Conservation (phyloP, 2,797 vertebrate species). For the Spinus pinus region DNA sequence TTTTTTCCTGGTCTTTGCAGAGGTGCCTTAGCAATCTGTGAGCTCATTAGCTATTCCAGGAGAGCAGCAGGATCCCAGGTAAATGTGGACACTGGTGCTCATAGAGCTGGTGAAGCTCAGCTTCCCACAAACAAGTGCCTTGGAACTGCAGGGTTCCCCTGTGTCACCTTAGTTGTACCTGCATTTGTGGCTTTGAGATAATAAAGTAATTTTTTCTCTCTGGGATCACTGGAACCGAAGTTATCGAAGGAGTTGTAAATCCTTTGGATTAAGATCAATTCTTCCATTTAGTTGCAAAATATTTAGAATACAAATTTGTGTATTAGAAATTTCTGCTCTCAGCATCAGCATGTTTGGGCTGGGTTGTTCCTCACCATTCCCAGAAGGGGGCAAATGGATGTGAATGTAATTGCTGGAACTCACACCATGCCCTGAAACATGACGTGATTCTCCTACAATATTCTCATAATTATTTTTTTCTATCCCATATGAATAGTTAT, state of each 20-base stretch:
- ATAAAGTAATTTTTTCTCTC: background rate
- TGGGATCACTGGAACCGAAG: background rate
- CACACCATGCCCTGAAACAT: background rate
- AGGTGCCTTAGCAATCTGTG: background rate
- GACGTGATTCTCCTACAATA: background rate
- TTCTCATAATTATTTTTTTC: constrained; percentile 45
- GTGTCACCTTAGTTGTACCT: background rate
- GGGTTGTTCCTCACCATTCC: background rate
- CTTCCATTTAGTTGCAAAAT: background rate
- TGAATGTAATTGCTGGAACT: background rate
- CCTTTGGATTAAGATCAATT: background rate
- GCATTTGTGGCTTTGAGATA: background rate
- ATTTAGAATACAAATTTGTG: background rate
- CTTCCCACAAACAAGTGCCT: background rate
- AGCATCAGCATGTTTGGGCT: background rate
- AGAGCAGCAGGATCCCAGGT: background rate
- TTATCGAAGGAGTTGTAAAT: background rate
- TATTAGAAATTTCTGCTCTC: background rate
- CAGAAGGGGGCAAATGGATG: constrained; percentile 33
- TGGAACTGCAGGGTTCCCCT: background rate
- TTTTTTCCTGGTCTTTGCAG: background rate
- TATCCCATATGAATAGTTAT: constrained; percentile 58
- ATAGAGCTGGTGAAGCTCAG: background rate
- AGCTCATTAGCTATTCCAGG: background rate
- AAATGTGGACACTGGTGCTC: background rate